These are phyloP conservation scores for Bagarius yarrelli DNA, from an alignment of 2,113 vertebrate species.

Conservation along the genomic window DNA sequence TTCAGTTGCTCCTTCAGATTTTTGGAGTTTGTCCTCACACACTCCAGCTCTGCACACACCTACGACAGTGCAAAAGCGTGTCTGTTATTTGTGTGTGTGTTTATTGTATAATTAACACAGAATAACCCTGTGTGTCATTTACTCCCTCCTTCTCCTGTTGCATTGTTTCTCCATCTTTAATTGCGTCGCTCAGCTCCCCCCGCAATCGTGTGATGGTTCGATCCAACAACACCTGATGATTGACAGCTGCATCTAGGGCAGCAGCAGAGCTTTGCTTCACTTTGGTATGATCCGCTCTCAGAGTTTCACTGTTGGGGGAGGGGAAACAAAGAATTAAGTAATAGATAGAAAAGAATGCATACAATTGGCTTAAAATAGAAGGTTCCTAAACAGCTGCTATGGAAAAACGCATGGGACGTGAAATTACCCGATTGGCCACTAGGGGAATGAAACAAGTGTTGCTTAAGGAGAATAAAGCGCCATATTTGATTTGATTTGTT, in stretches of 20 bases:
- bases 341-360: neutral
- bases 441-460: neutral
- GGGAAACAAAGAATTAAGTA: neutral
- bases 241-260: slow-evolving; percentile 50
- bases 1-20: slow-evolving; percentile 50
- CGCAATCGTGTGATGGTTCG: slow-evolving; percentile 58
- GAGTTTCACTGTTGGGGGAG: slow-evolving; percentile 57
- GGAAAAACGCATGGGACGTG: neutral
- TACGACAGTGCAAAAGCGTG: slow-evolving; percentile 11
- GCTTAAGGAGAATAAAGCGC: neutral
- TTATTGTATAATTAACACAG: neutral
- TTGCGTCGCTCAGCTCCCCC: slow-evolving; percentile 58
- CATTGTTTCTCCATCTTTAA: slow-evolving; percentile 56
- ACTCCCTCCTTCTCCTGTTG: slow-evolving; percentile 60
- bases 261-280: slow-evolving; percentile 62
- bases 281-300: slow-evolving; percentile 60
- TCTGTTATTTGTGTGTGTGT: slow-evolving; percentile 2
- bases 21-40: slow-evolving; percentile 41
- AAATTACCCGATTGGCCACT: neutral
- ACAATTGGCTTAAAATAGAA: neutral
- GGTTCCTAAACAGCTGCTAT: neutral
- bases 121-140: slow-evolving; percentile 27
- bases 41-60: slow-evolving; percentile 55
- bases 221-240: slow-evolving; percentile 66
- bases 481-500: neutral